Percentiles rank a stretch among this genome's conserved stretches.
Evolutionary conservation across 2,797 vertebrate species (phyloP).

Genomic region (Silurus lanzhouensis): DNA sequence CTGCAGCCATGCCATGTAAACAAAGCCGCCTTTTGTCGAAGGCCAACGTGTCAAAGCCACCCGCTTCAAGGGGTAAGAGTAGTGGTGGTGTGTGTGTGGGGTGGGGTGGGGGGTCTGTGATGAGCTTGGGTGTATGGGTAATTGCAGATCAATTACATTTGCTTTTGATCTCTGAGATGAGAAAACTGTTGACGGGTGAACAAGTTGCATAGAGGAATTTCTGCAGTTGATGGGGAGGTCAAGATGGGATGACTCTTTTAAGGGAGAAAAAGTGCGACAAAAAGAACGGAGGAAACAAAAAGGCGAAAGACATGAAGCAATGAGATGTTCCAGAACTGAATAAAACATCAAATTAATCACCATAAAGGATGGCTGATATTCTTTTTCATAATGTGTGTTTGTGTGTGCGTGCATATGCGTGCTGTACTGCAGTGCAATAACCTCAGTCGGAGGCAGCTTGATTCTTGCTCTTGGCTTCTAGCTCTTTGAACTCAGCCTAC

Average conservation of each 20-base stretch:
- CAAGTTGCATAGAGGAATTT: slow-evolving; percentile 75
- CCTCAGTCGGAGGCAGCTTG: slow-evolving; percentile 75
- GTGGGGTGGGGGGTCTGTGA: slow-evolving; percentile 31
- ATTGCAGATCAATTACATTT: slow-evolving; percentile 81
- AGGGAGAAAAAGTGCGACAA: slow-evolving; percentile 11
- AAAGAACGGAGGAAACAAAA: slow-evolving; percentile 19
- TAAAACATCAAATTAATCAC: slow-evolving; percentile 59
- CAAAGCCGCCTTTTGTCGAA: slow-evolving; percentile 79
- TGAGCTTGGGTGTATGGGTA: slow-evolving; percentile 72
- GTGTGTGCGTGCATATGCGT: slow-evolving; percentile 61
- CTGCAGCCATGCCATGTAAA: slow-evolving; percentile 72
- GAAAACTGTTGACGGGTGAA: slow-evolving; percentile 75
- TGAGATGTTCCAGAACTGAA: slow-evolving; percentile 10
- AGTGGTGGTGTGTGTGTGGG: not conserved
- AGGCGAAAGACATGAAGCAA: slow-evolving; percentile 53
- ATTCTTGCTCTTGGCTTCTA: slow-evolving; percentile 75
- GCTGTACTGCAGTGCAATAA: slow-evolving; percentile 69
- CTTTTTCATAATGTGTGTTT: slow-evolving; percentile 50
- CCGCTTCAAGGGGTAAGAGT: slow-evolving; percentile 63
- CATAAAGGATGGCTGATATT: slow-evolving; percentile 59
- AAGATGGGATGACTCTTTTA: slow-evolving; percentile 64
- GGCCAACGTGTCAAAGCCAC: slow-evolving; percentile 74
- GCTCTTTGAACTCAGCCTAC: slow-evolving; percentile 82
- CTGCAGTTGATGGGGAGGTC: slow-evolving; percentile 78
- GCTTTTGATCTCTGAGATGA: slow-evolving; percentile 83